phyloP scores from a whole-genome alignment of 1,140 invertebrate genomes.

The Contarinia nasturtii region DNA sequence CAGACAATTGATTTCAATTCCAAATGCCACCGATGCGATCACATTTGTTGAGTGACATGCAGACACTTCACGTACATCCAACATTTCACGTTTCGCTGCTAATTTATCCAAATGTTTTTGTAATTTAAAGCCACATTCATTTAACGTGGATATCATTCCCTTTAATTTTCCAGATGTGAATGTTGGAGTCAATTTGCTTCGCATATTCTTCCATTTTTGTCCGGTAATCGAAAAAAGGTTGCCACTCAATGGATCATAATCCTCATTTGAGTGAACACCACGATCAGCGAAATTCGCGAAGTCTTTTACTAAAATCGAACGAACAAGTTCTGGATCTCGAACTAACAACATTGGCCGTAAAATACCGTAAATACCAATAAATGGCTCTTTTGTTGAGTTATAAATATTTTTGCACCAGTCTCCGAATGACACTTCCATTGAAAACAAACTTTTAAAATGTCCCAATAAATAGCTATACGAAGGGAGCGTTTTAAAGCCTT shows the following conservation, averaged over 20 bases:
- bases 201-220: slow-evolving; percentile 24
- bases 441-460: too few species aligned
- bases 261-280: not conserved
- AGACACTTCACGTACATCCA: not conserved
- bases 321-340: too few species aligned
- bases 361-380: too few species aligned
- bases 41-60: not conserved
- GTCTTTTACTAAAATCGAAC: not conserved
- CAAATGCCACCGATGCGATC: not conserved
- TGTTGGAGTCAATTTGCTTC: slow-evolving; percentile 25
- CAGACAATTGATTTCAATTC: not conserved
- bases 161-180: slow-evolving; percentile 31
- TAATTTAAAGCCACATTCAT: not conserved
- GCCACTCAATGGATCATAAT: slow-evolving; percentile 6
- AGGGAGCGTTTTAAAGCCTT: too few species aligned
- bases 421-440: too few species aligned
- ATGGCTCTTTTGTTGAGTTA: too few species aligned
- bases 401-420: too few species aligned
- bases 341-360: too few species aligned
- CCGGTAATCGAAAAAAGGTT: slow-evolving; percentile 19
- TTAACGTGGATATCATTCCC: slow-evolving; percentile 17
- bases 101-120: not conserved
- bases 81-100: not conserved
- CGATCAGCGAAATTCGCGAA: not conserved
- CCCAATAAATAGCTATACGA: too few species aligned